phyloP scores from a whole-genome alignment of 2,797 vertebrate species.

The Chelmon rostratus region DNA sequence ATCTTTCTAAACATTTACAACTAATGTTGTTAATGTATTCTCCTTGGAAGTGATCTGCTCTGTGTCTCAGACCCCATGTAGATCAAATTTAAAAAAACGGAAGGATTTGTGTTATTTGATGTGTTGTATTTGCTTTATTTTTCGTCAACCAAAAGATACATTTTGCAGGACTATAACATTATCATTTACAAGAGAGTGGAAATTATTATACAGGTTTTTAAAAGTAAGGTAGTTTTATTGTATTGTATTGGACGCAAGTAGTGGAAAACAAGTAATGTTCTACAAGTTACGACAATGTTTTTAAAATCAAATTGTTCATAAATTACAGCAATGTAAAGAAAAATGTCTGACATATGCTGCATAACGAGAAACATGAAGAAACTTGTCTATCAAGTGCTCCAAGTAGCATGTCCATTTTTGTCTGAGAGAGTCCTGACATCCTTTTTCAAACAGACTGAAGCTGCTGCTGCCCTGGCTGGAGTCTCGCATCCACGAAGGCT shows the following conservation, averaged over 20 bases:
- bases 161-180: neutral
- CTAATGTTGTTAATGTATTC: neutral
- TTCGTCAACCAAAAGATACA: neutral
- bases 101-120: neutral
- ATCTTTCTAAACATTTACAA: neutral
- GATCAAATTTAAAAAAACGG: neutral
- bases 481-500: constrained; percentile 97
- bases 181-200: neutral
- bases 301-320: neutral
- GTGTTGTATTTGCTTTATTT: neutral
- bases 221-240: neutral
- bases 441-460: constrained; percentile 89
- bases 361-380: no score
- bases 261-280: neutral
- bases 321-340: neutral
- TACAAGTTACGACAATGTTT: neutral
- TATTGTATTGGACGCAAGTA: neutral
- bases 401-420: neutral
- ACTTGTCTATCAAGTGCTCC: no score
- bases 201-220: neutral
- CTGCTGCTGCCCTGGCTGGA: constrained; percentile 97
- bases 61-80: neutral
- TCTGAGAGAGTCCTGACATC: neutral
- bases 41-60: neutral
- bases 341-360: neutral